A percentile compares a stretch with the other conserved stretches of the same genome.
These are phyloP conservation scores for Meiosimyza decipiens DNA, from an alignment of 2,888 invertebrate genomes.

Conservation along the genomic window DNA sequence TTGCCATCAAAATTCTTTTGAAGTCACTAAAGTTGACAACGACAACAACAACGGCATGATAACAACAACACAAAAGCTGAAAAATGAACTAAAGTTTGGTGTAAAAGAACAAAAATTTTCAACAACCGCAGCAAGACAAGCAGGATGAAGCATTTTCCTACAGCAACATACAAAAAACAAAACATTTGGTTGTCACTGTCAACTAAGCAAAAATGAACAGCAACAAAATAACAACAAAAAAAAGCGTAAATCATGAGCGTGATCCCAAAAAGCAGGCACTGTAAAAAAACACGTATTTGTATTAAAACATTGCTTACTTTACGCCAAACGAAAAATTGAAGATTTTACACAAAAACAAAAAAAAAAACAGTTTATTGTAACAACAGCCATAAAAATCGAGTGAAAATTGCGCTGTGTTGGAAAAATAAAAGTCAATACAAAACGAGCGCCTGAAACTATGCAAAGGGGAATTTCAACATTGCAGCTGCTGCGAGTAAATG, in stretches of 20 bases:
- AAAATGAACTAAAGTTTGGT: neutral
- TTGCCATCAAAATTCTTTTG: neutral
- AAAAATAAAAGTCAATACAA: slow-evolving; percentile 1
- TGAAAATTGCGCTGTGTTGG: neutral
- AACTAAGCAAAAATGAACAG: neutral
- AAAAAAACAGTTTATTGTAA: too few relatives aligned
- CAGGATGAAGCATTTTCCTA: neutral
- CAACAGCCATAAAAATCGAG: neutral
- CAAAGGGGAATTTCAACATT: neutral
- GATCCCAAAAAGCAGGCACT: neutral
- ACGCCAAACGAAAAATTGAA: slow-evolving; percentile 5
- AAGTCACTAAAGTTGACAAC: too few relatives aligned
- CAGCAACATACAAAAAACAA: neutral
- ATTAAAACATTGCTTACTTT: slow-evolving; percentile 11
- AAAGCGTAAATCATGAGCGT: slow-evolving; percentile 7
- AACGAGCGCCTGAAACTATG: slow-evolving; percentile 9
- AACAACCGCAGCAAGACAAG: neutral
- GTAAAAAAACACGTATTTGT: neutral
- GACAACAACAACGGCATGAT: neutral
- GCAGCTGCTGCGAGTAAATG: neutral
- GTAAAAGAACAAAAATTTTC: neutral
- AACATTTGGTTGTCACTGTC: neutral
- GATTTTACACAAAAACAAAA: neutral
- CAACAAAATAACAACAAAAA: too few relatives aligned
- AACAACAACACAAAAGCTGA: neutral